Conservation (phyloP, 2,888 invertebrate genomes). For the Monopis laevigella region DNA sequence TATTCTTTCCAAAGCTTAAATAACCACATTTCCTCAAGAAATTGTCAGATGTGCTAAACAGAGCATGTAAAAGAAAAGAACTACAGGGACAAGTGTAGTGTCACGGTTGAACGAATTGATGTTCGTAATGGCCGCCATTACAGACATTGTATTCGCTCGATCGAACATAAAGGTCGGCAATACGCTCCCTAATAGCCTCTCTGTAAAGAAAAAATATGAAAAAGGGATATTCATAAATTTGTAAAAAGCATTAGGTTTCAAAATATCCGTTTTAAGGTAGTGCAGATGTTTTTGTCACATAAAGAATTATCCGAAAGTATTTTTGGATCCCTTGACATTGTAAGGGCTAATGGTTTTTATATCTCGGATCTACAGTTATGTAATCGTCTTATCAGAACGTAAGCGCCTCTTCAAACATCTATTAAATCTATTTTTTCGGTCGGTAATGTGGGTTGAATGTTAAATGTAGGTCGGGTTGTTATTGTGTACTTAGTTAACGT, state of each 20-base stretch:
- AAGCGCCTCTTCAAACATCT: too few relatives aligned
- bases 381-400: too few relatives aligned
- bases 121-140: conserved; percentile 52
- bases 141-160: conserved; percentile 50
- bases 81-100: conserved; percentile 46
- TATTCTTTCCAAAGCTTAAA: too few relatives aligned
- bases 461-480: too few relatives aligned
- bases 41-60: conserved; percentile 30
- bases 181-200: conserved; percentile 3
- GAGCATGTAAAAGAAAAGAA: conserved; percentile 33
- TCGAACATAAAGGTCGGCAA: conserved; percentile 29
- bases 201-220: conserved; percentile 34
- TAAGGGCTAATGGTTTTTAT: too few relatives aligned
- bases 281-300: conserved; percentile 8
- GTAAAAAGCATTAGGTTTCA: conserved; percentile 30
- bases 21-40: conserved; percentile 15
- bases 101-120: conserved; percentile 51
- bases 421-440: too few relatives aligned
- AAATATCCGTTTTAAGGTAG: conserved; percentile 7
- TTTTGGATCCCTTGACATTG: too few relatives aligned
- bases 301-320: conserved; percentile 1
- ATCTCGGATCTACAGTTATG: too few relatives aligned
- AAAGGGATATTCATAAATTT: conserved; percentile 45
- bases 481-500: too few relatives aligned
- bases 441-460: too few relatives aligned